Conservation (phyloP, 2,888 invertebrate genomes). For the Lucinisca nassula region DNA sequence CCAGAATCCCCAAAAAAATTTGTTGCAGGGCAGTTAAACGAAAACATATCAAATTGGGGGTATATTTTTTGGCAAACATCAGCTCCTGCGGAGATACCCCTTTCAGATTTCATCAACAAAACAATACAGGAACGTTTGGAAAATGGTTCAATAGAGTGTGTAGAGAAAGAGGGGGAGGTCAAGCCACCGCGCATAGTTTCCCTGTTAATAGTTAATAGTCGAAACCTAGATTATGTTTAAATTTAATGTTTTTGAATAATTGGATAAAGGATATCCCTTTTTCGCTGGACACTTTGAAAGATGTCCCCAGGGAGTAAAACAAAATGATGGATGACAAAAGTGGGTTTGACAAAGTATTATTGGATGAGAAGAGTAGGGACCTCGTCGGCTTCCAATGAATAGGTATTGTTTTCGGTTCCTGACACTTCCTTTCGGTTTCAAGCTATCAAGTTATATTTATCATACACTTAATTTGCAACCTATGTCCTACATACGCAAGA, state of each 20-base stretch:
- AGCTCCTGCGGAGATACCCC: not conserved
- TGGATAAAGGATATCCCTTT: not conserved
- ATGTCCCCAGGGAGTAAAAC: not conserved
- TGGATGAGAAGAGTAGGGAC: not conserved
- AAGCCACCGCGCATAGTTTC: not conserved
- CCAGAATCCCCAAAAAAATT: not conserved
- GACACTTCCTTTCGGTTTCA: slow-evolving; percentile 42
- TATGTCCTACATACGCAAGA: slow-evolving; percentile 15
- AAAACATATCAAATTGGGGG: not conserved
- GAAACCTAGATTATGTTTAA: not conserved
- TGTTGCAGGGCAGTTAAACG: not conserved
- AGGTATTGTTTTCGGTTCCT: slow-evolving; percentile 31
- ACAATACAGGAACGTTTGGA: not conserved
- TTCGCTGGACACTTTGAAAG: not conserved
- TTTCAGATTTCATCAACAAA: not conserved
- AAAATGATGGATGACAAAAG: not conserved
- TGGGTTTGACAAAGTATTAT: not conserved
- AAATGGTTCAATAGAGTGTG: not conserved
- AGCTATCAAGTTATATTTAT: slow-evolving; percentile 33
- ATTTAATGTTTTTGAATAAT: not conserved
- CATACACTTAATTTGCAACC: slow-evolving; percentile 20
- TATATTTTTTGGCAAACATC: not conserved
- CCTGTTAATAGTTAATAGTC: not conserved
- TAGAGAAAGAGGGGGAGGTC: not conserved
- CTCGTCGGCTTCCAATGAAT: slow-evolving; percentile 41